Base-by-base conservation (phyloP, 2,888 invertebrate genomes). In the Lasius platythorax region DNA sequence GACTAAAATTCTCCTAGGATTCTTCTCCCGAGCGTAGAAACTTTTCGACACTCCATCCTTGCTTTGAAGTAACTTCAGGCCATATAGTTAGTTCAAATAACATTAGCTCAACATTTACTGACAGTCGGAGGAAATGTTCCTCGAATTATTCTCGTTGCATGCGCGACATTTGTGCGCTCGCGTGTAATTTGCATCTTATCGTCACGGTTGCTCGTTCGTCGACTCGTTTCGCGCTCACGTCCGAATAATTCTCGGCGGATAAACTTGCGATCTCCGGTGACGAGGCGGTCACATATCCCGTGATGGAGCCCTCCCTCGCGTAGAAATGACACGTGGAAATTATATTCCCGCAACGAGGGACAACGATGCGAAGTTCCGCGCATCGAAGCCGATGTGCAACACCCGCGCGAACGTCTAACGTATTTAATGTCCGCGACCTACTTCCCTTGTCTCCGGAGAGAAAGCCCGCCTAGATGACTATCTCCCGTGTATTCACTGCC, bases 371-470 rank as follows among this genome's bases (percentile, higher is more conserved):
- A 68, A 78, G 81, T 75, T 87, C 46, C 58, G 53, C 81, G 30
- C 78, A 75, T 58, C 67, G 83, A 79, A 87, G 87, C 86, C 76
- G 74, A 70, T 83, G 63, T 63, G 68, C 73, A 85, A 43, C n/a
- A 50, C 82, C 67, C 83, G 33, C 78, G 61, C 67, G 76, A 70
- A 40, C 66, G 72, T 75, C 76, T 76, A 82, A 87, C 81, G 86
- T 83, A 81, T 87, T 89, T 88, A 89, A 87, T 79, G 85, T 56
- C 73, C 76, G 64, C 86, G 89, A 89, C 90, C 88, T 87, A 90
- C 87, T 91, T 91, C 72, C 12, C 56, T 33, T 64, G 76, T 83
- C 84, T 53, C 61, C 61, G 8, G 53, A 81, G 88, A 87, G 87
- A 88, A 88, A 89, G 86, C 53, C 56, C 28, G 64, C 56, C 79